Conservation (phyloP, 2,888 invertebrate genomes). For the Didymodactylos carnosus region DNA sequence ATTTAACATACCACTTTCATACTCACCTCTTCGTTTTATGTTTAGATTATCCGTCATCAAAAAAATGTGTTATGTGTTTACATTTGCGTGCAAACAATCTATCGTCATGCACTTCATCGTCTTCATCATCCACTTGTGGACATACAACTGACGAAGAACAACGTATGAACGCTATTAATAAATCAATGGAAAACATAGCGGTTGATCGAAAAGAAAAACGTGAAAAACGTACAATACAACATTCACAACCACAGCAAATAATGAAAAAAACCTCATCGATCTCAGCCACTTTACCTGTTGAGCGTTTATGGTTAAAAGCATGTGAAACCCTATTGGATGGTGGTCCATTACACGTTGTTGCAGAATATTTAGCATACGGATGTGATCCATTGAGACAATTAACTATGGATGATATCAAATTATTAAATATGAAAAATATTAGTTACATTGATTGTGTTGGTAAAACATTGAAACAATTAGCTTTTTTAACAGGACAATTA, state of each 20-base stretch:
- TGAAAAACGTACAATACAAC: slow-evolving; percentile 39
- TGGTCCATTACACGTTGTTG: slow-evolving; percentile 55
- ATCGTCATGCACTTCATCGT: background rate
- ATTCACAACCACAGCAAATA: too few relatives aligned
- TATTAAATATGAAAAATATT: slow-evolving; percentile 65
- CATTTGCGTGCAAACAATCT: background rate
- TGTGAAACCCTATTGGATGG: slow-evolving; percentile 76
- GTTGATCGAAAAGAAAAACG: too few relatives aligned
- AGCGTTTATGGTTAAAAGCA: slow-evolving; percentile 83
- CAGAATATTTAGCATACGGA: slow-evolving; percentile 64
- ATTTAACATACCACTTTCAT: too few relatives aligned
- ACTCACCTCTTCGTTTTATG: background rate
- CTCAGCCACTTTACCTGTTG: slow-evolving; percentile 41
- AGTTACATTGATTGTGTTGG: slow-evolving; percentile 61
- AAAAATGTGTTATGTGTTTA: background rate
- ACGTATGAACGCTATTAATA: slow-evolving; percentile 18
- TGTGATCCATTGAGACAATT: slow-evolving; percentile 62
- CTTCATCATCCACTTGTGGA: background rate
- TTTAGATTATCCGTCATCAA: background rate
- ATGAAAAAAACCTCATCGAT: slow-evolving; percentile 47
- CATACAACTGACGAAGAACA: slow-evolving; percentile 17
- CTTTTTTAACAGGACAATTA: background rate
- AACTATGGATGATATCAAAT: slow-evolving; percentile 58
- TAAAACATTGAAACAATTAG: background rate
- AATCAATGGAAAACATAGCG: slow-evolving; percentile 18